Evolutionary conservation across 2,113 vertebrate species (phyloP).

Genomic region (Semicossyphus pulcher): DNA sequence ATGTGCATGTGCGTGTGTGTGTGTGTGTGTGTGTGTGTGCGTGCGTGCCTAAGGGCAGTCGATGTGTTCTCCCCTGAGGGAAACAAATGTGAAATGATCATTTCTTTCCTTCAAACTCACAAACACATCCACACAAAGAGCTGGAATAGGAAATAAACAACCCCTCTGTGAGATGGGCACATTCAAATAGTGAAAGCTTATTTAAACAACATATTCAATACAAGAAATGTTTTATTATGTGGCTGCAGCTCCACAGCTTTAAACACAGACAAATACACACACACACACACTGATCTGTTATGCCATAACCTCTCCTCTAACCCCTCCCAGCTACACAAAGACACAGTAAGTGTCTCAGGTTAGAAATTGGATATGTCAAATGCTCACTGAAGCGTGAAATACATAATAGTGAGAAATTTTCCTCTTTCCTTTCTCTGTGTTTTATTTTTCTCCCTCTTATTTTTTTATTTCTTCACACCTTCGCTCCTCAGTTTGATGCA

Average conservation of each 20-base stretch:
- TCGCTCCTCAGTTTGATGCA: neutral
- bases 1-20: no score
- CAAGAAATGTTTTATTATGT: slow-evolving; percentile 33
- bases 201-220: slow-evolving; percentile 49
- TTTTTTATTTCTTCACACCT: neutral
- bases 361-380: slow-evolving; percentile 68
- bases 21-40: no score
- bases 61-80: slow-evolving; percentile 34
- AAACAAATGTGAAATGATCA: slow-evolving; percentile 55
- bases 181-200: slow-evolving; percentile 44
- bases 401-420: slow-evolving; percentile 50
- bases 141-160: slow-evolving; percentile 34
- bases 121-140: slow-evolving; percentile 17
- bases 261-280: slow-evolving; percentile 12
- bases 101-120: slow-evolving; percentile 16
- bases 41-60: slow-evolving; percentile 2
- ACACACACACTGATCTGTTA: slow-evolving; percentile 23
- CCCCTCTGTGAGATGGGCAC: slow-evolving; percentile 11
- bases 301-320: slow-evolving; percentile 47
- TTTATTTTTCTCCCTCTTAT: slow-evolving; percentile 13
- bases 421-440: slow-evolving; percentile 4
- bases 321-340: slow-evolving; percentile 47
- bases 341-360: slow-evolving; percentile 52
- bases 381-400: slow-evolving; percentile 57
- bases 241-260: neutral